Evolutionary conservation across 2,888 invertebrate genomes (phyloP), one percentile per base, ranked within the genome.

Genomic region (Cacoxenus indagator): DNA sequence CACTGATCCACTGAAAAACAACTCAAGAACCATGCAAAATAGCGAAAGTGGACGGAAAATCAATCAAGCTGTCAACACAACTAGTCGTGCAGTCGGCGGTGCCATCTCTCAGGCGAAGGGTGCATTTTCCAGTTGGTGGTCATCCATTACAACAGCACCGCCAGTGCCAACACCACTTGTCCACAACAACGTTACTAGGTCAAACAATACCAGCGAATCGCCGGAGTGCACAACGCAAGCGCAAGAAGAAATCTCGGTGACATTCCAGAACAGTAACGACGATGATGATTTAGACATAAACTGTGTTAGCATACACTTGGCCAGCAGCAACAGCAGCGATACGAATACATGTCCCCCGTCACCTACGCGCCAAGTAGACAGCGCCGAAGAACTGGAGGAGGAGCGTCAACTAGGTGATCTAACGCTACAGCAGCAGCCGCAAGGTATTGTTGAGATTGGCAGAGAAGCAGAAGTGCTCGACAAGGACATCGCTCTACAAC

Each of bases 21-120:
- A n/a, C n/a, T n/a, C n/a, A n/a, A 97, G 97, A 85, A 96, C 96
- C 22, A 96, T 98, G 94, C 96, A 97, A 81, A 96, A 94, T 83
- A 95, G 96, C 45, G 98, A 98, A 88, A 93, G 96, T 76, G 97
- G 97, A 0, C 91, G 97, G 67, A 97, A 97, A 88, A 90, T 98
- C 71, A 97, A 96, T 82, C 96, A 96, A 85, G 97, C 97, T 0
- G 96, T 98, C 87, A 93, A 93, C 65, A 94, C 93, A 72, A 97
- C 98, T 1, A 96, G 97, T 29, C 92, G 96, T 82, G 97, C 95
- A 31, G 96, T 98, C 62, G 95, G 95, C 76, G 96, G 96, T 37
- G 96, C 96, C 54, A 89, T 96, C 71, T 93, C 94, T n/a, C 94
- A 95, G 88, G 96, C 96, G 26, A 57, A 94, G 85, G 96, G 96